A percentile compares a stretch with the other conserved stretches of the same genome.
These are phyloP conservation scores for Virgularia gustaviana DNA, from an alignment of 92 coral and sea anemone species.

Conservation along the genomic window DNA sequence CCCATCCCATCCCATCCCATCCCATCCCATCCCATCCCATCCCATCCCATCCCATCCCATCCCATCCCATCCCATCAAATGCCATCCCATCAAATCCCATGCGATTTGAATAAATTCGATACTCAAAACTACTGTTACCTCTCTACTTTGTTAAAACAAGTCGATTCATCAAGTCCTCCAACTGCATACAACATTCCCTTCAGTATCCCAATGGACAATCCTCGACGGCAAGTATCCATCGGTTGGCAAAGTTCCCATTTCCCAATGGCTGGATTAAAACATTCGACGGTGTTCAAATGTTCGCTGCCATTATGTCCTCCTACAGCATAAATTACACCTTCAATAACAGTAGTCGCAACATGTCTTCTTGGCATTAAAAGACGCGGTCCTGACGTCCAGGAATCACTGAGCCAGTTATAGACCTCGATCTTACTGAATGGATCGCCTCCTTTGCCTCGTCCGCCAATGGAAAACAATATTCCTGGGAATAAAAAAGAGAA, in stretches of 20 bases:
- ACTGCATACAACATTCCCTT: conserved; percentile 89
- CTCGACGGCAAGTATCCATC: conserved; percentile 84
- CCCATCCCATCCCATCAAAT: too few relatives aligned
- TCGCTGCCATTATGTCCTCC: conserved; percentile 96
- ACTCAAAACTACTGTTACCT: conserved; percentile 46
- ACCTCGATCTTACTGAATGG: conserved; percentile 89
- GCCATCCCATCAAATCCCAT: not conserved
- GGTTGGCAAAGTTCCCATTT: conserved; percentile 71
- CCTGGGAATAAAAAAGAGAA: too few relatives aligned
- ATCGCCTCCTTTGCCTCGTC: conserved; percentile 95
- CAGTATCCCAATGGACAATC: conserved; percentile 92
- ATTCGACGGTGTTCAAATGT: conserved; percentile 87
- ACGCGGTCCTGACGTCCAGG: conserved; percentile 80
- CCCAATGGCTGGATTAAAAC: conserved; percentile 77
- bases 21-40: conserved; percentile 14
- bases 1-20: conserved; percentile 2
- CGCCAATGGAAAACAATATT: conserved; percentile 92
- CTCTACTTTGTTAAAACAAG: conserved; percentile 91
- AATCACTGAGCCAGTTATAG: conserved; percentile 82
- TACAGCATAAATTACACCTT: conserved; percentile 84
- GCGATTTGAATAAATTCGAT: too few relatives aligned
- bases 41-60: conserved; percentile 16
- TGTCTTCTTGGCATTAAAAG: conserved; percentile 85
- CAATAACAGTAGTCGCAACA: conserved; percentile 82
- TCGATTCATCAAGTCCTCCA: conserved; percentile 93